Evolutionary conservation across 2,113 vertebrate genomes (phyloP).

Genomic region (Plecotus auritus): DNA sequence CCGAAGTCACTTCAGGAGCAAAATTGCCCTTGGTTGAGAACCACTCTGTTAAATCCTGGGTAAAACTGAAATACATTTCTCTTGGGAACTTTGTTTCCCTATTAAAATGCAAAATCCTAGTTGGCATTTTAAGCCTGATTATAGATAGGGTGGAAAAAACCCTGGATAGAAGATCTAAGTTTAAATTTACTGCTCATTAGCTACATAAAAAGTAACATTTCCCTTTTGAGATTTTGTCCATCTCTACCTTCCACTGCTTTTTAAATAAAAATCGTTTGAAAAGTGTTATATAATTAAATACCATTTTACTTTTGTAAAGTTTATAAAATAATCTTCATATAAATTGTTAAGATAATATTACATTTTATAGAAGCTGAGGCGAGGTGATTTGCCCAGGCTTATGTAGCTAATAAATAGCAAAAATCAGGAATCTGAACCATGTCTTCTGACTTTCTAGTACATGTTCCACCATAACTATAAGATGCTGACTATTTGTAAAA

Average conservation of each 20-base stretch:
- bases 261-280: not conserved
- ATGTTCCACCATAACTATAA: not conserved
- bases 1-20: not conserved
- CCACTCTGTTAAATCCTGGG: not conserved
- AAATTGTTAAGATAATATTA: not conserved
- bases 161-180: not conserved
- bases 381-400: not conserved
- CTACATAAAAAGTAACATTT: not conserved
- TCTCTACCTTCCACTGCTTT: not conserved
- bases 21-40: not conserved
- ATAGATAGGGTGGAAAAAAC: not conserved
- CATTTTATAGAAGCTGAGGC: not conserved
- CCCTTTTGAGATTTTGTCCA: not conserved
- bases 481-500: not conserved
- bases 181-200: not conserved
- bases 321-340: not conserved
- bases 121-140: not conserved
- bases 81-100: conserved; percentile 32
- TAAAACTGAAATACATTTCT: not conserved
- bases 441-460: not conserved
- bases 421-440: not conserved
- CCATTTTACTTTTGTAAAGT: conserved; percentile 20
- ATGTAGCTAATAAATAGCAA: not conserved
- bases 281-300: not conserved
- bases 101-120: conserved; percentile 30